Conservation (phyloP, 2,888 invertebrate species). For the Plutella xylostella region DNA sequence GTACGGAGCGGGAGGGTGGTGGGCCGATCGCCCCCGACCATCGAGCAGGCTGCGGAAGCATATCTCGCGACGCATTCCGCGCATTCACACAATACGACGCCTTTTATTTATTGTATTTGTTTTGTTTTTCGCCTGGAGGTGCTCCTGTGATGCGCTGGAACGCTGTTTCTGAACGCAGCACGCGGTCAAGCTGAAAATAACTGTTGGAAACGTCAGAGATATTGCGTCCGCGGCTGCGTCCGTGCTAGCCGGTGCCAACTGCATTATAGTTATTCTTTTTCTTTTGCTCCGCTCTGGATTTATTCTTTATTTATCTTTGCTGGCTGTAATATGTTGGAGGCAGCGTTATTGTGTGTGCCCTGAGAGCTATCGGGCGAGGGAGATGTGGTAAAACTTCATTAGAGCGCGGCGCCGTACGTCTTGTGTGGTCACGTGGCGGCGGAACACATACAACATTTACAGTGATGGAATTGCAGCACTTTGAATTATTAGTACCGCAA, state of each 20-base stretch:
- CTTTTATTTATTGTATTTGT: conserved; percentile 58
- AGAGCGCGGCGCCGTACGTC: conserved; percentile 38
- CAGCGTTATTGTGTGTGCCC: neutral
- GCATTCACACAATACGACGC: conserved; percentile 56
- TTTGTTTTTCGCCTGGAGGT: conserved; percentile 7
- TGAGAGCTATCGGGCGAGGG: conserved; percentile 2
- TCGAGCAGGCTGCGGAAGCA: conserved; percentile 13
- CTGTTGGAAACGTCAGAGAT: conserved; percentile 6
- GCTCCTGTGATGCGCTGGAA: conserved; percentile 10
- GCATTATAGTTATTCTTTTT: conserved; percentile 8
- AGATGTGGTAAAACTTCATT: conserved; percentile 26
- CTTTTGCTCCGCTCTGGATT: neutral
- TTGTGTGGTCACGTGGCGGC: conserved; percentile 41
- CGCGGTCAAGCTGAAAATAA: conserved; percentile 20
- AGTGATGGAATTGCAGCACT: neutral
- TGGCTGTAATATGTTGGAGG: neutral
- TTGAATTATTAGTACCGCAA: too few relatives aligned
- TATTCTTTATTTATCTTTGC: conserved; percentile 1
- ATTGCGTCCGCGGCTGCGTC: conserved; percentile 3
- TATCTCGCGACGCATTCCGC: conserved; percentile 16
- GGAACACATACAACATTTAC: neutral
- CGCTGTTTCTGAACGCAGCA: conserved; percentile 6
- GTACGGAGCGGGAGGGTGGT: conserved; percentile 31
- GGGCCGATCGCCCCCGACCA: conserved; percentile 38
- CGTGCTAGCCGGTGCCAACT: conserved; percentile 4